A percentile compares a stretch with the other conserved stretches of the same genome.
These are phyloP conservation scores for Drosophila fulvimacula DNA, from an alignment of 2,888 invertebrate genomes.

Conservation along the genomic window DNA sequence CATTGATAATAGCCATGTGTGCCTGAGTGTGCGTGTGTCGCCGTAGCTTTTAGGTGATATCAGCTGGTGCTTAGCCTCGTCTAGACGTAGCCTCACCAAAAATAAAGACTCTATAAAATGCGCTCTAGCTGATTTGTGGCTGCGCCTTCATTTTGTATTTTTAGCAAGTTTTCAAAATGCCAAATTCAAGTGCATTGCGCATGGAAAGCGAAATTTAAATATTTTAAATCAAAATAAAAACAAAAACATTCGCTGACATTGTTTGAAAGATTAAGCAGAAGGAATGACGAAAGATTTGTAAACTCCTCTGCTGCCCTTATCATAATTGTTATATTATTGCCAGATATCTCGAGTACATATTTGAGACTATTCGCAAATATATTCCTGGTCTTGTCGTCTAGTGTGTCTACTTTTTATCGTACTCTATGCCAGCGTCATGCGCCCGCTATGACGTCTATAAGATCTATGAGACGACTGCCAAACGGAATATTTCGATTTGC, in stretches of 20 bases:
- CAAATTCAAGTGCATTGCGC: constrained; percentile 62
- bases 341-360: background rate
- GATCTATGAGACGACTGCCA: constrained; percentile 51
- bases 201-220: constrained; percentile 23
- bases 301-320: constrained; percentile 13
- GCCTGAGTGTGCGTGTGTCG: constrained; percentile 17
- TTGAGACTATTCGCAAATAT: background rate
- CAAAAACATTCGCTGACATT: background rate
- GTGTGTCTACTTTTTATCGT: constrained; percentile 10
- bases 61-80: constrained; percentile 41
- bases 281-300: constrained; percentile 9
- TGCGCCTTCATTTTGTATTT: constrained; percentile 58
- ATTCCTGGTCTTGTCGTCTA: constrained; percentile 34
- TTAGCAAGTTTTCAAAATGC: constrained; percentile 61
- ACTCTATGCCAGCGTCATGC: constrained; percentile 54
- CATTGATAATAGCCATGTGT: constrained; percentile 59
- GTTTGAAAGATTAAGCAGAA: constrained; percentile 15
- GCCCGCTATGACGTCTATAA: constrained; percentile 62
- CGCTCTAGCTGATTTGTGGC: constrained; percentile 14
- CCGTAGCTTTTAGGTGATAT: constrained; percentile 36
- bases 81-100: constrained; percentile 67
- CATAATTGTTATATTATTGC: constrained; percentile 7
- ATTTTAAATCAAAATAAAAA: background rate
- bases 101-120: constrained; percentile 51
- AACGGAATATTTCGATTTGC: constrained; percentile 52